Evolutionary conservation across 2,888 invertebrate species (phyloP), one percentile per base, ranked within the genome.

Genomic region (Alloplasta piceator): DNA sequence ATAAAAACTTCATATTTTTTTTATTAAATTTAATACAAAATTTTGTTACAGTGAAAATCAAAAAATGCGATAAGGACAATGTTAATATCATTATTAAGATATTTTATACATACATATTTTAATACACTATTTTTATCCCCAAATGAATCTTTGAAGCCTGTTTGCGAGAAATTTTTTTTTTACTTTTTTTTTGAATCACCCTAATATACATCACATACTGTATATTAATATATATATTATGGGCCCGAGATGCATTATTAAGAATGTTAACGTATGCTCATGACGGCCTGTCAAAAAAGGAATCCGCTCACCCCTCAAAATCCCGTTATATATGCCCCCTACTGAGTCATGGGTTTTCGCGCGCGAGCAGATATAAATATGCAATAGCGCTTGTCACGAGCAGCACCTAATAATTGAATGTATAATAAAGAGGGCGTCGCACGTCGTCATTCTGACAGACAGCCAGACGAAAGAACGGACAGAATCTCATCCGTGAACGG

Each of bases 371-470:
- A 89, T 91, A 91, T 91, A 91, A 91, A 91, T 91, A 91, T 91
- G 91, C 91, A 90, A 91, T 88, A 90, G 89, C 86, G 88, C 90
- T 90, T 91, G 91, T 90, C 91, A 90, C 87, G 90, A 87, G 89
- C 91, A 90, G 90, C 89, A 88, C 89, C 91, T 91, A 91, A 91
- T 91, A 91, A 91, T 91, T 91, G 91, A 91, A 91, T 91, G 91
- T 91, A 91, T 91, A 91, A 91, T 91, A 91, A 90, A 91, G 91
- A 91, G 90, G 91, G 90, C 89, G 91, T 90, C 88, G 89, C 87
- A 86, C 85, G 87, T 82, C 89, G 90, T 91, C 90, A 91, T 84
- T 89, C 88, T 89, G 90, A 89, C 88, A 90, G 87, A 87, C 85
- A 87, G 87, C 83, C 84, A 85, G 85, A 82, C 81, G 76, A 74